Conservation (phyloP, 2,113 vertebrate genomes). For the Lampris megalopsis region DNA sequence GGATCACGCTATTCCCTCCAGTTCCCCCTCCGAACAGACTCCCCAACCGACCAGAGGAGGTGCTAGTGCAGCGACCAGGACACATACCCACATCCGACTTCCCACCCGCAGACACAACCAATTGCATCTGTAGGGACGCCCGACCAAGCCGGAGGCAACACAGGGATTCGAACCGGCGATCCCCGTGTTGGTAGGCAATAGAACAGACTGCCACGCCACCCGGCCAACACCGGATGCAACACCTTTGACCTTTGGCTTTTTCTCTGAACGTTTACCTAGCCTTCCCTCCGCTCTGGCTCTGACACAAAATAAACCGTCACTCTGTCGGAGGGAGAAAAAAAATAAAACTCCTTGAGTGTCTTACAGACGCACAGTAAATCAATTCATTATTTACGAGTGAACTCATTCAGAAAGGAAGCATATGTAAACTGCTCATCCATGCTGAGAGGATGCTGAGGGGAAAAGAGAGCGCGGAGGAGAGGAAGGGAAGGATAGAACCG, state of each 20-base stretch:
- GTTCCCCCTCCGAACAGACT: no score
- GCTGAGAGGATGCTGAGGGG: conserved; percentile 69
- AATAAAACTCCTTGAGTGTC: conserved; percentile 61
- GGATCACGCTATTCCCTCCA: no score
- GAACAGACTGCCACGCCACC: no score
- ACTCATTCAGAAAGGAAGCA: conserved; percentile 81
- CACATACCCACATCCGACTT: no score
- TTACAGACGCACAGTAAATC: conserved; percentile 76
- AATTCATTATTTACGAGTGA: conserved; percentile 80
- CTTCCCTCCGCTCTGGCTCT: conserved; percentile 53
- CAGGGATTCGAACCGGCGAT: no score
- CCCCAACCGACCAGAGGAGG: no score
- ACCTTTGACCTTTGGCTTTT: background rate
- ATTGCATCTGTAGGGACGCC: no score
- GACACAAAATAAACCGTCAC: conserved; percentile 59
- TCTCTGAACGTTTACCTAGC: conserved; percentile 24
- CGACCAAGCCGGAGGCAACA: no score
- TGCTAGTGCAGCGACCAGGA: no score
- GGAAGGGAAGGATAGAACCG: conserved; percentile 64
- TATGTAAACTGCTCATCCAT: conserved; percentile 82
- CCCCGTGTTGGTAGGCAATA: no score
- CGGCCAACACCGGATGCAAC: background rate
- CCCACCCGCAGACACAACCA: no score
- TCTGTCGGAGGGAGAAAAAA: conserved; percentile 50
- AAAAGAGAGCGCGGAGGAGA: conserved; percentile 30